Conservation (phyloP, 2,888 invertebrate genomes). For the Troides oblongomaculatus region DNA sequence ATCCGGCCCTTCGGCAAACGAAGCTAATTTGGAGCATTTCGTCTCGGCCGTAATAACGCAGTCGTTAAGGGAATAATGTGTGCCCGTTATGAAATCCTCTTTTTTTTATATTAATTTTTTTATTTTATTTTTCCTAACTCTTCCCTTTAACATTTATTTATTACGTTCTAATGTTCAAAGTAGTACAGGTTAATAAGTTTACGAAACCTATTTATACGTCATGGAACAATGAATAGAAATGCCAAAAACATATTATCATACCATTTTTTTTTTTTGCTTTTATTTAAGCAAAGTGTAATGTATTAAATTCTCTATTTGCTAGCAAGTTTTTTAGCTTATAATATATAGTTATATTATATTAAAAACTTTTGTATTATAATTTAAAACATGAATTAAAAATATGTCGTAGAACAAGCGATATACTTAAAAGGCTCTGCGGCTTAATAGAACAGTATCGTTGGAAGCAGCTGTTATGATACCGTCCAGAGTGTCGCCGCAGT, state of each 20-base stretch:
- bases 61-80: conserved; percentile 43
- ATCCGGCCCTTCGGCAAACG: conserved; percentile 67
- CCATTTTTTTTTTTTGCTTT: too few relatives aligned
- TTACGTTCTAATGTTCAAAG: too few relatives aligned
- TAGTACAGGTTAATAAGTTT: too few relatives aligned
- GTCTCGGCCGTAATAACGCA: conserved; percentile 51
- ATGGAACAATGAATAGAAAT: too few relatives aligned
- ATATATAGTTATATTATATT: conserved; percentile 35
- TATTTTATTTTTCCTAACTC: background rate
- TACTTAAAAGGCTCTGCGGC: conserved; percentile 62
- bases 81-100: conserved; percentile 6
- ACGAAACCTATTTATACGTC: too few relatives aligned
- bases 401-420: conserved; percentile 46
- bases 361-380: conserved; percentile 67
- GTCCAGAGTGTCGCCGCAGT: conserved; percentile 73
- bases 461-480: conserved; percentile 78
- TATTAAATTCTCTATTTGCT: too few relatives aligned
- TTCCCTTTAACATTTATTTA: background rate
- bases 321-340: background rate
- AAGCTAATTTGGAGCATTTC: conserved; percentile 61
- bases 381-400: conserved; percentile 71
- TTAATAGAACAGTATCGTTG: conserved; percentile 77
- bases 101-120: background rate
- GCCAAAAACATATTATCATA: too few relatives aligned
- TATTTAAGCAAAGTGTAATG: too few relatives aligned